phyloP scores from a whole-genome alignment of 2,888 invertebrate species.

The Bembecia ichneumoniformis region DNA sequence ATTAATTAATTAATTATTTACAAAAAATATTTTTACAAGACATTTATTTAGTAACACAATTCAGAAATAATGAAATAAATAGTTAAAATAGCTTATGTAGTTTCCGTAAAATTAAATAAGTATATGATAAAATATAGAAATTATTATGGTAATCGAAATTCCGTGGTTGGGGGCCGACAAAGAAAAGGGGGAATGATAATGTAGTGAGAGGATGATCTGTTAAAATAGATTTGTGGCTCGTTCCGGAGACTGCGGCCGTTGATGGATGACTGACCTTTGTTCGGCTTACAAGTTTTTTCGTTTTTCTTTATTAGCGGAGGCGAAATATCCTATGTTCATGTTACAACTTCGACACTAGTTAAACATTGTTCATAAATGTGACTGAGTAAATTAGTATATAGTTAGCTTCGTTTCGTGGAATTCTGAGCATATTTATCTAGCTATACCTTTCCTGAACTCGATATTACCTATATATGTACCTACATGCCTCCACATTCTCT shows the following conservation, averaged over 20 bases:
- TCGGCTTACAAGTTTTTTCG: constrained; percentile 32
- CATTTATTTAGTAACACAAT: no score
- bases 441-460: no score
- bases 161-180: constrained; percentile 27
- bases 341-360: constrained; percentile 31
- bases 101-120: no score
- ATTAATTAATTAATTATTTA: no score
- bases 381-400: constrained; percentile 33
- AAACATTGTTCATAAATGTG: constrained; percentile 42
- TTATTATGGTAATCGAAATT: constrained; percentile 17
- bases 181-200: constrained; percentile 45
- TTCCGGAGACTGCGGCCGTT: constrained; percentile 48
- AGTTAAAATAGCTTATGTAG: no score
- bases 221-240: constrained; percentile 62
- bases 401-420: neutral
- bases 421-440: neutral
- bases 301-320: constrained; percentile 11
- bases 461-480: no score
- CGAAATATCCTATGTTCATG: constrained; percentile 39
- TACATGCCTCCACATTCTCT: no score
- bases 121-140: no score
- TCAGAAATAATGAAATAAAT: no score
- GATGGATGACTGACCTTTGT: constrained; percentile 61
- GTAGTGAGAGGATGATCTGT: constrained; percentile 61
- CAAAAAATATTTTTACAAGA: no score